phyloP scores from a whole-genome alignment of 2,888 invertebrate species.

The Eurytoma adleriae region DNA sequence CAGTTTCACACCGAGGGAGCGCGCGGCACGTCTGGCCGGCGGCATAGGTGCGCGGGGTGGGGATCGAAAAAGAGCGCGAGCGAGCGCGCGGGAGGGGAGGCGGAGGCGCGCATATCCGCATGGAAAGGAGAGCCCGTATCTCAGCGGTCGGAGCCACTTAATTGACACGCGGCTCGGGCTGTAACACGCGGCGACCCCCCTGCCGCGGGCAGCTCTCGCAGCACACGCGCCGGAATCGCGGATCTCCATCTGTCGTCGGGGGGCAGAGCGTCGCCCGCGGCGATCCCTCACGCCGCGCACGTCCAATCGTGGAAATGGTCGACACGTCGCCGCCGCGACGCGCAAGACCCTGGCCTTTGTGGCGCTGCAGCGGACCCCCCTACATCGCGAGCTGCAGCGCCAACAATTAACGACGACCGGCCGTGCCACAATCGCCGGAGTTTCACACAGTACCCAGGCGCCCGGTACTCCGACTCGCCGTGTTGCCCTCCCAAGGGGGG shows the following conservation, averaged over 20 bases:
- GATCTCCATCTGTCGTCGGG: conserved; percentile 72
- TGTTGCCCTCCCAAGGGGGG: too few species aligned
- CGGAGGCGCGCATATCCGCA: conserved; percentile 67
- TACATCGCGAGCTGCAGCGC: too few species aligned
- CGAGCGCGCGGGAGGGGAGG: not conserved
- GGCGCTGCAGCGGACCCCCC: too few species aligned
- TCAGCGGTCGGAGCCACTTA: conserved; percentile 74
- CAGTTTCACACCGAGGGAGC: too few species aligned
- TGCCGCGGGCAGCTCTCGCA: conserved; percentile 55
- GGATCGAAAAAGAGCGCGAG: conserved; percentile 38
- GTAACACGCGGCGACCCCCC: conserved; percentile 76
- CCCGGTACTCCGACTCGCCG: too few species aligned
- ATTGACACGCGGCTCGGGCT: conserved; percentile 75
- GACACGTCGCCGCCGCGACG: conserved; percentile 42
- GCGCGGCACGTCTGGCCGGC: too few species aligned
- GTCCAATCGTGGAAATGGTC: conserved; percentile 61
- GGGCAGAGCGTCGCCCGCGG: conserved; percentile 53
- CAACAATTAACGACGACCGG: not conserved
- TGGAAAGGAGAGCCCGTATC: conserved; percentile 73
- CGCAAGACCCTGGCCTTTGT: not conserved
- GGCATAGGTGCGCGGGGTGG: too few species aligned
- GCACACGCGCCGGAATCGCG: conserved; percentile 64
- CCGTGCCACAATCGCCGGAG: not conserved
- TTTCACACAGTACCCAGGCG: too few species aligned
- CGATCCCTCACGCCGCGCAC: conserved; percentile 60